A percentile compares a stretch with the other conserved stretches of the same genome.
Conservation (phyloP, 2,888 invertebrate genomes). For the Acronicta alni region DNA sequence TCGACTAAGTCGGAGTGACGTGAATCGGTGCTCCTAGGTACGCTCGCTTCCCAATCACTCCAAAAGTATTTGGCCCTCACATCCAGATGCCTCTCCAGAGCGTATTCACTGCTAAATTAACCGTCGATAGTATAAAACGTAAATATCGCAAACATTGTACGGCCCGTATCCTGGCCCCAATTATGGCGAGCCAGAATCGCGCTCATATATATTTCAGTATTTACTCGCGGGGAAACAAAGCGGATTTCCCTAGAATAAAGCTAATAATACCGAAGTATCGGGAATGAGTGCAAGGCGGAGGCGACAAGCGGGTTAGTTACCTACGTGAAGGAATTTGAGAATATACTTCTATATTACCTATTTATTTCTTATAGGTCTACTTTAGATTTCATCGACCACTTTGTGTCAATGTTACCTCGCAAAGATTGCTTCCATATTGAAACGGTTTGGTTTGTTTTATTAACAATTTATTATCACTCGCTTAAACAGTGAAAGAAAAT, state of each 20-base stretch:
- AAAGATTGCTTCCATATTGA: not conserved
- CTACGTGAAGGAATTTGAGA: not conserved
- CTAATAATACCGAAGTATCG: slow-evolving; percentile 73
- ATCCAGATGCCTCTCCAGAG: slow-evolving; percentile 5
- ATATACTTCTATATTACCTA: no score
- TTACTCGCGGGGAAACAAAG: slow-evolving; percentile 71
- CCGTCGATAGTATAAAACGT: slow-evolving; percentile 20
- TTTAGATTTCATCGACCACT: no score
- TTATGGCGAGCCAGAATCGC: slow-evolving; percentile 61
- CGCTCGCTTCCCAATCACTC: not conserved
- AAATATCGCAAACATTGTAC: slow-evolving; percentile 33
- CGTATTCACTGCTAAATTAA: slow-evolving; percentile 5
- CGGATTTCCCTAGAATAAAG: slow-evolving; percentile 78
- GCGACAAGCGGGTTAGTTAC: slow-evolving; percentile 15
- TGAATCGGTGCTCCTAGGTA: not conserved
- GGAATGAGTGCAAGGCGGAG: slow-evolving; percentile 18
- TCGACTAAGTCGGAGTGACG: no score
- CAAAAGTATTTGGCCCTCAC: not conserved
- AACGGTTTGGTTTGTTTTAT: no score
- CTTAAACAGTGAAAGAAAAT: no score
- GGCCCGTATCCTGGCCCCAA: slow-evolving; percentile 37
- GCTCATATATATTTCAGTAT: slow-evolving; percentile 78
- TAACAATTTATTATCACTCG: no score
- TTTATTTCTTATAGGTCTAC: no score
- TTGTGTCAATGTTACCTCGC: no score